Base-by-base conservation (phyloP, 2,113 vertebrate genomes). In the Machaerirhynchus nigripectus region DNA sequence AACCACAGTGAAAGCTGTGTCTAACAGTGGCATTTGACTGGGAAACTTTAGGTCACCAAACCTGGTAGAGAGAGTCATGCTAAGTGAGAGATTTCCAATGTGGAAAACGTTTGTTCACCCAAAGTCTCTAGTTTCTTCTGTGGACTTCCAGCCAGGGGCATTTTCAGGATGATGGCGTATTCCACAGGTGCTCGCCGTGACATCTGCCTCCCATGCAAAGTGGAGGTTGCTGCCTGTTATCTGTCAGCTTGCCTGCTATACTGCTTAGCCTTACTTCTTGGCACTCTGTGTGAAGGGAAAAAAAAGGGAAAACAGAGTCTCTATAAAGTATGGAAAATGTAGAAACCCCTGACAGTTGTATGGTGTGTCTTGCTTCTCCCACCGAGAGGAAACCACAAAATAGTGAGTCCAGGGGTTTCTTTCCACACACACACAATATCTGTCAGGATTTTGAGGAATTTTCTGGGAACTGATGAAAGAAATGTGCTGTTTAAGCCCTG, bases 301-400 rank as follows among this genome's bases (percentile, higher is more conserved):
- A 26, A 57, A 84, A 46, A 49, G 59, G 28, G 56, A 90, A 86
- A 87, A 79, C 30, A 89, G 33, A 77, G 33, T 40, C 17, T 79
- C 76, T 85, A 69, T 86, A 86, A 95, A 95, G 91, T 93, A 97
- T 94, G 92, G 94, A 95, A 95, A 94, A 92, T 74, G 70, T 94
- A 95, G 84, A 89, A 93, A 40, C 53, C 59, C 79, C 50, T 96
- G 95, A 95, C 95, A 96, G 93, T 95, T 96, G 80, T 93, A 92
- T 79, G 80, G 85, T 95, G 83, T 92, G 78, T 95, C 95, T 87
- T 77, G 70, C 92, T 97, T 96, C 91, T 89, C 94, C 91, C 87
- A 90, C 87, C 87, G 92, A 96, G 96, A 97, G 87, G 89, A 97
- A 97, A 97, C 95, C 96, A 87, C 96, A 95, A 92, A 96, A 95